Conservation (phyloP, 2,888 invertebrate genomes). For the Hipparchia sbordonii region DNA sequence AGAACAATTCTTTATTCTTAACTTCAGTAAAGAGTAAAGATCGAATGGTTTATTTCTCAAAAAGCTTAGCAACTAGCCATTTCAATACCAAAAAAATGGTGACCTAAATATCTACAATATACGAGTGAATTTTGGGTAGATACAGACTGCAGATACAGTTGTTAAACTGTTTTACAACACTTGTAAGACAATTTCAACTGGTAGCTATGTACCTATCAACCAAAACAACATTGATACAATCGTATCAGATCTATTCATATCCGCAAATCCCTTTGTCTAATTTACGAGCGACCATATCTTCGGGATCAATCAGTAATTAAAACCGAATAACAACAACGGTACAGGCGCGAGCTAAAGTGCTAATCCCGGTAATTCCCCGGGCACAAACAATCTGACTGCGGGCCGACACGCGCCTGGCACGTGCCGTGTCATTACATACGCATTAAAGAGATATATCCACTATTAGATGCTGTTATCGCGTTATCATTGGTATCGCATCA, state of each 20-base stretch:
- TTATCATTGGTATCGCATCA: conserved; percentile 67
- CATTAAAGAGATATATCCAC: conserved; percentile 73
- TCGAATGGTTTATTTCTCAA: too few relatives aligned
- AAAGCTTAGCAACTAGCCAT: too few relatives aligned
- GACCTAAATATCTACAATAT: too few relatives aligned
- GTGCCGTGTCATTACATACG: conserved; percentile 68
- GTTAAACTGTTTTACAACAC: background rate
- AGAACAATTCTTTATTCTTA: too few relatives aligned
- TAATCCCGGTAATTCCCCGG: conserved; percentile 69
- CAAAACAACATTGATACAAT: conserved; percentile 29
- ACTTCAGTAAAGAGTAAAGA: too few relatives aligned
- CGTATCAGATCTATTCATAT: conserved; percentile 27
- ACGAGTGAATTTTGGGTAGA: too few relatives aligned
- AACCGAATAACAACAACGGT: conserved; percentile 54
- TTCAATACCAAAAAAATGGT: too few relatives aligned
- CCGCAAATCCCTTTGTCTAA: conserved; percentile 65
- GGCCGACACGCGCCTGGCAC: conserved; percentile 61
- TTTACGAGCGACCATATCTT: conserved; percentile 63
- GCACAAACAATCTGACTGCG: conserved; percentile 60
- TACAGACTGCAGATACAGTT: too few relatives aligned
- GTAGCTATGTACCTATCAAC: conserved; percentile 4
- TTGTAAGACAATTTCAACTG: conserved; percentile 2
- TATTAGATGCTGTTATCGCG: conserved; percentile 74
- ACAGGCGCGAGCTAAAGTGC: conserved; percentile 68
- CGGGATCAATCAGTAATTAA: conserved; percentile 77